These are phyloP conservation scores for Pungitius pungitius DNA, from an alignment of 2,113 vertebrate genomes.

Conservation along the genomic window DNA sequence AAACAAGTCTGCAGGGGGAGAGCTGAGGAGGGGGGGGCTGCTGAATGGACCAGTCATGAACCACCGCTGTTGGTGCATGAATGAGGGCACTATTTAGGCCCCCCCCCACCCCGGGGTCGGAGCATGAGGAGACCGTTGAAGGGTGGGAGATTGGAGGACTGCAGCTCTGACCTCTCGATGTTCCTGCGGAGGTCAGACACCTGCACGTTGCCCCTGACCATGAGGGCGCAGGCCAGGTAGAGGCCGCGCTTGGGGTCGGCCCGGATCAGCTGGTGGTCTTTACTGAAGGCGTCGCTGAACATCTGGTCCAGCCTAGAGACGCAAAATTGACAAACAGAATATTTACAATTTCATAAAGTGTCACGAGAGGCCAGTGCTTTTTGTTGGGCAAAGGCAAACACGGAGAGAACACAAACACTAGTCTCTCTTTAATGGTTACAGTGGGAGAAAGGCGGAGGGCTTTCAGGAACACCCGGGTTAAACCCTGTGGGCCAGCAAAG, in stretches of 20 bases:
- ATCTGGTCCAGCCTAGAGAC: constrained; percentile 91
- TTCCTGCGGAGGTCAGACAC: constrained; percentile 96
- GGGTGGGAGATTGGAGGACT: not conserved
- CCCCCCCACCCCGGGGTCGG: too few relatives aligned
- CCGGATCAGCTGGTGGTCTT: constrained; percentile 91
- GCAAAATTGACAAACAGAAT: not conserved
- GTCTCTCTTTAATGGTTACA: not conserved
- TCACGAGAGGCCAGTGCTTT: not conserved
- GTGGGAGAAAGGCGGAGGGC: not conserved
- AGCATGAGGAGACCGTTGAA: too few relatives aligned
- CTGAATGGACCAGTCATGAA: constrained; percentile 64
- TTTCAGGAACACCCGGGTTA: not conserved
- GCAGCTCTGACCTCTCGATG: constrained; percentile 88
- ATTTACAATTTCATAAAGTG: not conserved
- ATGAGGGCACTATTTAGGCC: constrained; percentile 43
- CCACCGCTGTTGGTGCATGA: constrained; percentile 39
- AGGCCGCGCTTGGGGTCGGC: constrained; percentile 90
- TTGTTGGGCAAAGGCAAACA: not conserved
- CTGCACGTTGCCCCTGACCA: constrained; percentile 92
- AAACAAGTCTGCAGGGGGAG: constrained; percentile 23
- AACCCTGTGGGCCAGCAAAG: not conserved
- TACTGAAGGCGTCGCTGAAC: constrained; percentile 97
- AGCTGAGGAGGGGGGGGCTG: not conserved
- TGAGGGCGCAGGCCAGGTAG: constrained; percentile 94
- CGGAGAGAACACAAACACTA: not conserved